Base-by-base conservation (phyloP, 2,113 vertebrate genomes). In the Alligator sinensis region DNA sequence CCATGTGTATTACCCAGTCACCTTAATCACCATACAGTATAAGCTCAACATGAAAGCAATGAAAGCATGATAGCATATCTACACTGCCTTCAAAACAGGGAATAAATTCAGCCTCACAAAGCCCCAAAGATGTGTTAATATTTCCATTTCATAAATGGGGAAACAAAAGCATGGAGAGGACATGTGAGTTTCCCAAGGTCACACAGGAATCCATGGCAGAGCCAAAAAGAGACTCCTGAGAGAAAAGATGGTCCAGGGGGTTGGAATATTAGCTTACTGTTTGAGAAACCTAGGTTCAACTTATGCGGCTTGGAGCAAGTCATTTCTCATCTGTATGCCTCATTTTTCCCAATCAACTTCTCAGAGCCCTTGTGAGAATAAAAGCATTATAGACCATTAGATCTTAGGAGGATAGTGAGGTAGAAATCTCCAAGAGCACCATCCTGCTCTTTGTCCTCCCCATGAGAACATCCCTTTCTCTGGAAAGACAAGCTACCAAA, bases 391-490 rank as follows among this genome's bases (percentile, higher is more conserved):
- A 38, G 70, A 19, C 3, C 47, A 12, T 24, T 19, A 74, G 8
- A 34, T 74, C 19, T 34, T 24, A 11, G 11, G 3, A 38, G 38
- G 38, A 38, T 38, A 38, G 28, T 61, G 24, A 66, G 47, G 11
- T 5, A 85, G 22, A 59, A 92, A 11, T 66, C 85, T 34, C 70
- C 1, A 1, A 4, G n/a, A n/a, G 14, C 10, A 66, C 2, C 0
- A 3, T 3, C 47, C 58, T 74, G 63, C 13, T 19, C 16, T 47
- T 66, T 2, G 0, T 27, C 25, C 30, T 79, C 80, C 9, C 30
- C 34, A 87, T 8, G 14, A 4, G 2, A 0, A 18, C 62, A 28
- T 0, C 1, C 25, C 61, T 27, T 55, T 60, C 21, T n/a, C 59
- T 47, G 24, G n/a, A 75, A 87, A 81, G 21, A 72, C 9, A 86